Conservation (phyloP, 1,140 invertebrate species). For the Heterodera carotae region DNA sequence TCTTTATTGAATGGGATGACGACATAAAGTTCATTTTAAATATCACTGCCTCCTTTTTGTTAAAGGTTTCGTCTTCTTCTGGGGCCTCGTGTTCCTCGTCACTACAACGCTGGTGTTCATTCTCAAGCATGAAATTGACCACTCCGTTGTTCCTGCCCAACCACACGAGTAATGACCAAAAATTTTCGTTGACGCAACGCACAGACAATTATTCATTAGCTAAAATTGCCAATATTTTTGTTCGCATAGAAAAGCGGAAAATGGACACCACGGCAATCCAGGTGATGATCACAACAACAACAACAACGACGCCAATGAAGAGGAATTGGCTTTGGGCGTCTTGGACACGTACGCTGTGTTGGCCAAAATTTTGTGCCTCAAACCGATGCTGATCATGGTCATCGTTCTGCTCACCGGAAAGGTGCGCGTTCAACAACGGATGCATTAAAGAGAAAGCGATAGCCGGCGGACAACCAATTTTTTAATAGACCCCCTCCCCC, state of each 20-base stretch:
- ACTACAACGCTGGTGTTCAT: slow-evolving; percentile 86
- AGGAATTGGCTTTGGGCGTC: slow-evolving; percentile 71
- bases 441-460: no score
- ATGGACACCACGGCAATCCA: background rate
- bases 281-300: slow-evolving; percentile 7
- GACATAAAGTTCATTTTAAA: no score
- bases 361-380: slow-evolving; percentile 80
- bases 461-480: no score
- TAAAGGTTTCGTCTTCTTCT: slow-evolving; percentile 86
- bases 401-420: slow-evolving; percentile 85
- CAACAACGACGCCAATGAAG: slow-evolving; percentile 65
- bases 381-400: slow-evolving; percentile 76
- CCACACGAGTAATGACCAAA: background rate
- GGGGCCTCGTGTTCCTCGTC: slow-evolving; percentile 86
- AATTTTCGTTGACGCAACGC: background rate
- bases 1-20: no score
- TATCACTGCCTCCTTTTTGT: slow-evolving; percentile 46
- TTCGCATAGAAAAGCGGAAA: background rate
- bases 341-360: slow-evolving; percentile 82
- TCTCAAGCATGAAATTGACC: slow-evolving; percentile 80
- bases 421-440: slow-evolving; percentile 61
- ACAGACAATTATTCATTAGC: background rate
- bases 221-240: slow-evolving; percentile 8
- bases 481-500: no score
- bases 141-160: slow-evolving; percentile 46